These are phyloP conservation scores for Holothuria scabra DNA, from an alignment of 53 echinoderm and acorn worm genomes.

Conservation along the genomic window DNA sequence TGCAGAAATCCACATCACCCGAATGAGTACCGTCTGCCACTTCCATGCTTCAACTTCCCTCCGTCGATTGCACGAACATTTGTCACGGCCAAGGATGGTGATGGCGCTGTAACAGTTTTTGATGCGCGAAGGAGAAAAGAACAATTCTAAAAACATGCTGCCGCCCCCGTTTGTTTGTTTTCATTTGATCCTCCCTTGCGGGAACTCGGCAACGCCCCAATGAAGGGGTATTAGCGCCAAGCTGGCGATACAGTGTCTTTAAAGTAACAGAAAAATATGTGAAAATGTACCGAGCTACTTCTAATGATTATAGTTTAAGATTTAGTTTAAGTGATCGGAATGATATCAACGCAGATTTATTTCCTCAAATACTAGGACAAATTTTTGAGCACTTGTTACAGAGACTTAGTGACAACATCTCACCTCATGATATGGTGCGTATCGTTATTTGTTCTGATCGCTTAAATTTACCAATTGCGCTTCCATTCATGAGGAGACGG, in stretches of 20 bases:
- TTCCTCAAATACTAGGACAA: neutral
- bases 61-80: no score
- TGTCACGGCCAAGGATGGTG: no score
- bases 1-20: no score
- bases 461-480: slow-evolving; percentile 12
- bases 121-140: no score
- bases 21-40: no score
- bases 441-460: slow-evolving; percentile 12
- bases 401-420: neutral
- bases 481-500: slow-evolving; percentile 29
- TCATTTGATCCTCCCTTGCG: no score
- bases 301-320: neutral
- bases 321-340: slow-evolving; percentile 1
- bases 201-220: no score
- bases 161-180: no score
- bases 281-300: slow-evolving; percentile 41
- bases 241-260: slow-evolving; percentile 6
- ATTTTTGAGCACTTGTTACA: neutral
- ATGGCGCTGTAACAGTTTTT: no score
- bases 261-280: slow-evolving; percentile 10
- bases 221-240: no score
- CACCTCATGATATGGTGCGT: neutral
- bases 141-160: no score
- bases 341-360: neutral
- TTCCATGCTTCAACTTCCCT: no score